phyloP scores from a whole-genome alignment of 2,888 invertebrate genomes.

The Exocentrus adspersus region DNA sequence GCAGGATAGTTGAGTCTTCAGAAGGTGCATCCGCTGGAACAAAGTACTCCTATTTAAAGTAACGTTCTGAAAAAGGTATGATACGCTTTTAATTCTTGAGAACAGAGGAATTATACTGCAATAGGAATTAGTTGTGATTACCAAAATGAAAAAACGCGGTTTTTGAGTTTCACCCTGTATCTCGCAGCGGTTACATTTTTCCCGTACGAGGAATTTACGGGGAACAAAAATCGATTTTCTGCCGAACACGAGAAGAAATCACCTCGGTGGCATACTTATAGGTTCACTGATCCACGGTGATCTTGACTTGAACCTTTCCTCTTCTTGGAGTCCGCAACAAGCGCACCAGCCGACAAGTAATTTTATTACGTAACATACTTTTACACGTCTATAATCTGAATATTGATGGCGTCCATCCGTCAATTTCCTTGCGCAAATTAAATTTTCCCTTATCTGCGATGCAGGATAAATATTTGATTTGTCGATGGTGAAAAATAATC shows the following conservation, averaged over 20 bases:
- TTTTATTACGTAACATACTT: background rate
- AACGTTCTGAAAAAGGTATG: no score
- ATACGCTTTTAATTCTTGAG: no score
- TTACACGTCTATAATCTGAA: background rate
- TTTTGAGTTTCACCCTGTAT: slow-evolving; percentile 9
- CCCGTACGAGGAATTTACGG: background rate
- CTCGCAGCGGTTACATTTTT: slow-evolving; percentile 12
- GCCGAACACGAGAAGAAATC: slow-evolving; percentile 18
- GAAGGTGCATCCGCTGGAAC: slow-evolving; percentile 27
- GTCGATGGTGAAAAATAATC: slow-evolving; percentile 4
- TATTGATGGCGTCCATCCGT: background rate
- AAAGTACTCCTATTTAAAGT: background rate
- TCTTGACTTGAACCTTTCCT: slow-evolving; percentile 12
- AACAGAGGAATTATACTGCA: background rate
- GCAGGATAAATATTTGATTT: slow-evolving; percentile 8
- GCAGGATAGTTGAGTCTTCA: slow-evolving; percentile 24
- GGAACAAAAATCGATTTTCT: slow-evolving; percentile 22
- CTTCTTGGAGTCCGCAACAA: background rate
- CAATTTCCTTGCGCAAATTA: background rate
- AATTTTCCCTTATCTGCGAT: slow-evolving; percentile 1
- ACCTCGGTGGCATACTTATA: slow-evolving; percentile 22
- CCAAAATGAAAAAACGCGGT: no score
- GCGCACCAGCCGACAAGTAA: no score
- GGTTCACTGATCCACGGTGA: slow-evolving; percentile 17
- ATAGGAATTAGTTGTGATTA: no score